Conservation (phyloP, 2,888 invertebrate species). For the Agrotis segetum region DNA sequence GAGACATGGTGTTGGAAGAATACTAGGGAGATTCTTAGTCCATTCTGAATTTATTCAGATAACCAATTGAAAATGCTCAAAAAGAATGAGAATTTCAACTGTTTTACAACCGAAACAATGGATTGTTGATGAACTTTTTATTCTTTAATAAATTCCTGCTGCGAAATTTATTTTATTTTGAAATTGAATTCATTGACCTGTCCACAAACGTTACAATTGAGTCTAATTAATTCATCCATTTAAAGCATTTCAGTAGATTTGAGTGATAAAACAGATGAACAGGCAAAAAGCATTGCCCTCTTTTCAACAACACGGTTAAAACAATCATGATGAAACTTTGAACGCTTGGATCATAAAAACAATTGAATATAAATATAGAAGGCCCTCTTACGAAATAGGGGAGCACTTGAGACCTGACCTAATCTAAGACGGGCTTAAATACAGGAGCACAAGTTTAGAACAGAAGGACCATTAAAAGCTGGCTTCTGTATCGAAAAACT, state of each 20-base stretch:
- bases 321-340: conserved; percentile 43
- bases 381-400: conserved; percentile 36
- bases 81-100: too few relatives aligned
- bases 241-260: conserved; percentile 29
- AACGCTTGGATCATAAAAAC: conserved; percentile 43
- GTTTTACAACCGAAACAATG: too few relatives aligned
- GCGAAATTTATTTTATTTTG: background rate
- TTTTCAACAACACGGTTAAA: conserved; percentile 23
- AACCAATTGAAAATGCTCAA: too few relatives aligned
- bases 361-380: conserved; percentile 50
- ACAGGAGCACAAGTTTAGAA: background rate
- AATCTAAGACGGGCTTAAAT: conserved; percentile 29
- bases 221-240: background rate
- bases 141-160: too few relatives aligned
- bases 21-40: too few relatives aligned
- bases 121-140: too few relatives aligned
- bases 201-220: conserved; percentile 1
- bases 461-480: conserved; percentile 31
- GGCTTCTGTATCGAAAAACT: background rate
- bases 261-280: conserved; percentile 38
- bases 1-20: too few relatives aligned
- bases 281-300: conserved; percentile 33
- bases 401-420: conserved; percentile 62
- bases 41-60: too few relatives aligned
- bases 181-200: conserved; percentile 14